Evolutionary conservation across 1,140 invertebrate species (phyloP), one percentile per base, ranked within the genome.

Genomic region (Caerostris darwini): DNA sequence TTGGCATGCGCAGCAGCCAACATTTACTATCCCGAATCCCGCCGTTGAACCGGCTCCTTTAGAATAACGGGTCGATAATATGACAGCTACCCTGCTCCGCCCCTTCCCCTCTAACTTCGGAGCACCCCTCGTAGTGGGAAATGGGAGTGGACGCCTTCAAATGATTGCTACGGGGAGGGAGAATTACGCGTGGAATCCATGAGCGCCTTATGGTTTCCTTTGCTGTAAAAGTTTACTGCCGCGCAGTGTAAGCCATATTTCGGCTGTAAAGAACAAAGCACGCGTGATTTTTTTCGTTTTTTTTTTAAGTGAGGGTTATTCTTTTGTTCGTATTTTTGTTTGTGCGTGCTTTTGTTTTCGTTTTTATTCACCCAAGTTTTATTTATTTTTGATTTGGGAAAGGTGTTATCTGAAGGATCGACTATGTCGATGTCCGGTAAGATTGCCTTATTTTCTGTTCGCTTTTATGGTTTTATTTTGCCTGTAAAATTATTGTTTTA

Each of bases 41-140:
- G 53, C 86, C 12, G n/a, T 56, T 57, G 34, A 82, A 90, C 57
- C 69, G 77, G 90, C 67, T 57, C 7, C 90, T 59, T 91, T 67
- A n/a, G 88, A 93, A 93, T 77, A 93, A 93, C 92, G 61, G 92
- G 92, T 93, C 92, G 92, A 93, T 93, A 93, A 87, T 87, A 87
- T 87, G 92, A 87, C 92, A 93, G 92, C 92, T 93, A 93, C 92
- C 77, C 69, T 58, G 34, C 69, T 17, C 77, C 77, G 6, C 56
- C 56, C 90, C 59, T 57, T 83, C 92, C 59, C 61, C 85, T 57
- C 56, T 56, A 64, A 50, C 61, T 85, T n/a, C 92, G 61, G 3
- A 56, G 54, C 92, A 83, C 92, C 92, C 92, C 92, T 93, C 64
- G n/a, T 10, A 58, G 56, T n/a, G 59, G 61, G 83, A 71, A 93